Percentiles rank a stretch among this genome's conserved stretches.
These are phyloP conservation scores for Euphonia xanthogaster DNA, from an alignment of 2,797 vertebrate genomes.

Conservation along the genomic window DNA sequence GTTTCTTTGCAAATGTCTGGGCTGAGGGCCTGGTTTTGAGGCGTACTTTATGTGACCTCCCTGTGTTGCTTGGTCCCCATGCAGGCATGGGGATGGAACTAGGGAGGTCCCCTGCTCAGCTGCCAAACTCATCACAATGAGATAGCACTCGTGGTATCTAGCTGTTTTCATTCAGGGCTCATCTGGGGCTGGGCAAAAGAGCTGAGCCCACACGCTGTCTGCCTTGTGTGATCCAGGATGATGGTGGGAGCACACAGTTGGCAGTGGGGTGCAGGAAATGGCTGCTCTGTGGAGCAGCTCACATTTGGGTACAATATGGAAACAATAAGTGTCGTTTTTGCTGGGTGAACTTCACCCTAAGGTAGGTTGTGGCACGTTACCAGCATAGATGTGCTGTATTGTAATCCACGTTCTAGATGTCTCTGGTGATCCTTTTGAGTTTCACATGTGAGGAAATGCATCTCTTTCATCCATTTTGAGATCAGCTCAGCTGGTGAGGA, in stretches of 20 bases:
- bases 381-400: neutral
- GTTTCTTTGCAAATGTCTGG: neutral
- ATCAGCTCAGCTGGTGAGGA: neutral
- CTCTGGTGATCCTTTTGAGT: neutral
- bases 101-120: neutral
- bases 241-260: neutral
- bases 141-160: neutral
- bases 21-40: neutral
- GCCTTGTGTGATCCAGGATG: neutral
- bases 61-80: neutral
- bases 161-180: neutral
- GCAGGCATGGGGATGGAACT: neutral
- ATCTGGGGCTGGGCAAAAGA: neutral
- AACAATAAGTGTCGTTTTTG: neutral
- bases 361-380: neutral
- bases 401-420: neutral
- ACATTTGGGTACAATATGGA: neutral
- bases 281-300: neutral
- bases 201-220: neutral
- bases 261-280: neutral
- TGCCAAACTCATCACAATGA: neutral
- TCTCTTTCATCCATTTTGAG: neutral
- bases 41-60: neutral
- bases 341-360: neutral
- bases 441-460: neutral